Base-by-base conservation (phyloP, 2,797 vertebrate species). In the Diglossa cyanea region DNA sequence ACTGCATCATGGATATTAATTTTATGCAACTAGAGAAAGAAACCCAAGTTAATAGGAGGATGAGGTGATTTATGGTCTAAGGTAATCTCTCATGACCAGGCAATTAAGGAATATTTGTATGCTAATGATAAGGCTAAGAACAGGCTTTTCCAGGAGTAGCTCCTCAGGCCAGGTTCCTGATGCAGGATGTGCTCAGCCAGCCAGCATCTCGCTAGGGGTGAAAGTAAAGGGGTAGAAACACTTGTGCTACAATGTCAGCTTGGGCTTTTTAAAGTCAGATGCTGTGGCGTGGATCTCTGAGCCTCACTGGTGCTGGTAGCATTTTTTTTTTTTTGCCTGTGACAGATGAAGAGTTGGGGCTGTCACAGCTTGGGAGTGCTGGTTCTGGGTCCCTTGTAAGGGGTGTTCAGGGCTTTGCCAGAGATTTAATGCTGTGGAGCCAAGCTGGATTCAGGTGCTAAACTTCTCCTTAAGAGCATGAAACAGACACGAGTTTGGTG, bases 61-160 rank as follows among this genome's bases (percentile, higher is more conserved):
- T 87, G 77, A 83, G 72, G 31, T 93, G 91, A 96, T 95, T 95
- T 92, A 90, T 93, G 47, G 72, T 88, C 74, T 71, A 63, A 88
- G 40, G 86, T 57, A 93, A 94, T 96, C 61, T 94, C 67, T 91
- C 75, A 62, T 92, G 95, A 91, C 86, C 63, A 26, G 48, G 53
- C 82, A 96, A 94, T 96, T 97, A 96, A 74, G 74, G 83, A 73
- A 92, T 93, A 83, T 92, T 88, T 86, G 75, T 78, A 65, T 89
- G 81, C 58, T 97, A 92, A 93, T 83, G 81, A 94, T 66, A 57
- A 62, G 4, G 11, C 50, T 28, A 76, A 91, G 67, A 95, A 89
- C 21, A 94, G 62, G 63, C 74, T n/a, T 86, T 79, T 81, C n/a
- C 61, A 68, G 10, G 30, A 50, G 45, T 26, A 72, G 75, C 53